Base-by-base conservation (phyloP, 2,113 vertebrate species). In the Abramis brama region DNA sequence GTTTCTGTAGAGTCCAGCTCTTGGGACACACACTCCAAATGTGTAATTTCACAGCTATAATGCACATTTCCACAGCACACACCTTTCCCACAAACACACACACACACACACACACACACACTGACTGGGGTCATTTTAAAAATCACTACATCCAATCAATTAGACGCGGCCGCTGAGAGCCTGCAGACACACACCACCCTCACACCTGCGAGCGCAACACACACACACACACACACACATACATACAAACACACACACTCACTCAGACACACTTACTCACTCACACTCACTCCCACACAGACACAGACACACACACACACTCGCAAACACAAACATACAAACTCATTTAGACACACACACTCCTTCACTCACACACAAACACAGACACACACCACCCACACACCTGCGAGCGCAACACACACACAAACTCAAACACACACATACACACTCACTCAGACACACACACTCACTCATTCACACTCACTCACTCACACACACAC, bases 31-130 rank as follows among this genome's bases (percentile, higher is more conserved):
- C 68, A 83, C 81, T 25, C 68, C 8, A 73, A 83, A 83, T 83
- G 68, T 73, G 50, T 73, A 71, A 83, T 89, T 89, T 89, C 88
- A 89, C 88, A 89, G 78, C 57, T 15, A 25, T 89, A 89, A 89
- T 82, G 47, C 60, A 36, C 62, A 85, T 89, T 89, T 87, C 15
- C 71, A 86, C 87, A 89, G 47, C 9, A 59, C 55, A 74, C 86
- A 88, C 82, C 82, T 76, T 71, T 57, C 68, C 9, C 59, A 43
- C 79, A 79, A 23, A 66, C 75, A 33, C 47, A 33, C 79, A 39
- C 78, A 62, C 66, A 70, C 86, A 62, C 27, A 47, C 86, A 33
- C 64, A 79, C 30, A 52, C 27, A 60, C 86, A 23, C 39, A 77
- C 27, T 15, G 21, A 89, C 83, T 85, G 83, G 71, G 85, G 85